Percentiles rank a stretch among this genome's conserved stretches.
Evolutionary conservation across 2,113 vertebrate genomes (phyloP).

Genomic region (Erythrocebus patas): DNA sequence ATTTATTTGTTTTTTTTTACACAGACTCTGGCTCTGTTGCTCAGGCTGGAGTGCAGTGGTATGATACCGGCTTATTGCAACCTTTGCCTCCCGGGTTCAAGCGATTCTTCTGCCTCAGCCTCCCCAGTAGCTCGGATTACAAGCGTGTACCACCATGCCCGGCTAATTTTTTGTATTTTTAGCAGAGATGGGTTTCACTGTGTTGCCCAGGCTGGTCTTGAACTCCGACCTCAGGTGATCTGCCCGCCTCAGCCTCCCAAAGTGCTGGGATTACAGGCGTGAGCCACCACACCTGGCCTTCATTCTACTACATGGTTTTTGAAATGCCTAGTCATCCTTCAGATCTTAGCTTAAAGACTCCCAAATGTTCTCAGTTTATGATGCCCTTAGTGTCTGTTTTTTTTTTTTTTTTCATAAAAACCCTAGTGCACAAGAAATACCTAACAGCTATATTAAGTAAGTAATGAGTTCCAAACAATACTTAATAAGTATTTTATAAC

Average conservation of each 20-base stretch:
- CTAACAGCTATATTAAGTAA: neutral
- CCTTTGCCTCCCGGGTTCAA: neutral
- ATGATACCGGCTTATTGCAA: neutral
- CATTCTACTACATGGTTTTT: neutral
- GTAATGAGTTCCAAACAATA: neutral
- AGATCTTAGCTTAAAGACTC: conserved; percentile 4
- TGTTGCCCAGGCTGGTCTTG: neutral
- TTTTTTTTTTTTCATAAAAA: neutral
- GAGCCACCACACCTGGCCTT: neutral
- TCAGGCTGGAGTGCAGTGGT: neutral
- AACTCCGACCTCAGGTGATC: neutral
- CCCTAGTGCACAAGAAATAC: conserved; percentile 4
- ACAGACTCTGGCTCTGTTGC: neutral
- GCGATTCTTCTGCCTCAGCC: neutral
- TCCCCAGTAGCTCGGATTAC: neutral
- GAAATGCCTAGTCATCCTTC: neutral
- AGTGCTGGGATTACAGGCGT: neutral
- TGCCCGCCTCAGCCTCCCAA: neutral
- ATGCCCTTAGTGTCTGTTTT: neutral
- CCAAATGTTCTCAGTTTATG: neutral
- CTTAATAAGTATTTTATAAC: neutral
- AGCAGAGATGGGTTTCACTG: neutral
- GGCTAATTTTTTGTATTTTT: neutral
- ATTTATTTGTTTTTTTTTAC: neutral
- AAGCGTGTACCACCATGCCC: no score